Evolutionary conservation across 2,888 invertebrate genomes (phyloP).

Genomic region (Eurytoma californica): DNA sequence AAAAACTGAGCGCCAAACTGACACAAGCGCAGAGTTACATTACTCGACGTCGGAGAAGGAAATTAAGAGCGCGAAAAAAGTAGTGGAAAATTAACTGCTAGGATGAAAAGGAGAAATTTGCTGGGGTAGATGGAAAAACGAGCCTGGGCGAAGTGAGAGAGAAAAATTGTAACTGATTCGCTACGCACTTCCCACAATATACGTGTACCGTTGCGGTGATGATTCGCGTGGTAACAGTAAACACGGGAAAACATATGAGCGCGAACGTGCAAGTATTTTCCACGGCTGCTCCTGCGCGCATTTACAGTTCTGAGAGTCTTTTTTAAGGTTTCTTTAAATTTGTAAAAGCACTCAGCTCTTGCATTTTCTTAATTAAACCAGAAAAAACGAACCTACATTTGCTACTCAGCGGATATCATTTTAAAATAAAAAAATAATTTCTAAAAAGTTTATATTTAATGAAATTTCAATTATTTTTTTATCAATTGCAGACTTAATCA

Average conservation of each 20-base stretch:
- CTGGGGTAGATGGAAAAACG: neutral
- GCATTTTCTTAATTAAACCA: too few species aligned
- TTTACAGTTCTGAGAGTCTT: neutral
- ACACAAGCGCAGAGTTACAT: neutral
- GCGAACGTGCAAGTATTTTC: slow-evolving; percentile 31
- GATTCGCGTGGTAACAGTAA: slow-evolving; percentile 41
- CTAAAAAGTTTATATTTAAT: too few species aligned
- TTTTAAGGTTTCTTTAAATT: neutral
- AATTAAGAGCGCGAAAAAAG: neutral
- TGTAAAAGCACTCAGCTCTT: too few species aligned
- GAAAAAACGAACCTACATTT: too few species aligned
- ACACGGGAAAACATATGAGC: slow-evolving; percentile 8
- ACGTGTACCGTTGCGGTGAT: slow-evolving; percentile 29
- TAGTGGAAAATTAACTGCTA: neutral
- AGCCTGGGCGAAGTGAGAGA: neutral
- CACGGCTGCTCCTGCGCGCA: neutral
- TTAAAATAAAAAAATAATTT: too few species aligned
- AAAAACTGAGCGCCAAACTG: neutral
- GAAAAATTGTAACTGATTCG: slow-evolving; percentile 13
- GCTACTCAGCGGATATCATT: too few species aligned
- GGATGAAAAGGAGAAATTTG: neutral
- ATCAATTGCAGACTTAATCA: too few species aligned
- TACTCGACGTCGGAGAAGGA: neutral
- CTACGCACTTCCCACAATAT: slow-evolving; percentile 11
- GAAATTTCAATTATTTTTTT: too few species aligned